phyloP scores from a whole-genome alignment of 1,140 invertebrate genomes.

The Lordiphosa mommai region DNA sequence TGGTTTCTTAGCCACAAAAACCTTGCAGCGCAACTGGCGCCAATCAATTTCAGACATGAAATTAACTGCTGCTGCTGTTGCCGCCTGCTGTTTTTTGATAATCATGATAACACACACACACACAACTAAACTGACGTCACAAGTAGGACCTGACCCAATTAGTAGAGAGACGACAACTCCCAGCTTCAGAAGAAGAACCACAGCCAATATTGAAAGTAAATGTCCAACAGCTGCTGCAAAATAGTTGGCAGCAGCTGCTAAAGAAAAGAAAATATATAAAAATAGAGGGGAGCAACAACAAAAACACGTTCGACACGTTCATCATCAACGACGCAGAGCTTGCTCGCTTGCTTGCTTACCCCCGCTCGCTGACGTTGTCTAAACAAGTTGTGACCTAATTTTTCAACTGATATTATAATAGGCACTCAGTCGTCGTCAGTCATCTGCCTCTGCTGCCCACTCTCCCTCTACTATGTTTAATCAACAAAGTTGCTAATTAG shows the following conservation, averaged over 20 bases:
- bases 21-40: conserved; percentile 1
- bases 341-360: background rate
- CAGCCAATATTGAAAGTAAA: conserved; percentile 68
- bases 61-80: too few relatives aligned
- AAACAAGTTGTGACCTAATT: conserved; percentile 61
- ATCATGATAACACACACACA: conserved; percentile 1
- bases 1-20: conserved; percentile 18
- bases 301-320: conserved; percentile 65
- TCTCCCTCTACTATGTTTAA: conserved; percentile 33
- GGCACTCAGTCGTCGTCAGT: conserved; percentile 13
- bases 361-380: conserved; percentile 20
- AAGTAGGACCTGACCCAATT: conserved; percentile 31
- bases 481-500: conserved; percentile 63
- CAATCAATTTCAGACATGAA: too few relatives aligned
- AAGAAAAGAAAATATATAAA: background rate
- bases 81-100: conserved; percentile 1
- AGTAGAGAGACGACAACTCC: conserved; percentile 1
- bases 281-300: conserved; percentile 1
- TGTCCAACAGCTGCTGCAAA: conserved; percentile 58
- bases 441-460: background rate
- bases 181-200: background rate
- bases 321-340: conserved; percentile 40
- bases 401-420: conserved; percentile 65
- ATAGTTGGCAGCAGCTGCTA: conserved; percentile 44
- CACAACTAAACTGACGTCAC: background rate